phyloP scores from a whole-genome alignment of 2,888 invertebrate genomes.

The Archaeoteleia sp. region DNA sequence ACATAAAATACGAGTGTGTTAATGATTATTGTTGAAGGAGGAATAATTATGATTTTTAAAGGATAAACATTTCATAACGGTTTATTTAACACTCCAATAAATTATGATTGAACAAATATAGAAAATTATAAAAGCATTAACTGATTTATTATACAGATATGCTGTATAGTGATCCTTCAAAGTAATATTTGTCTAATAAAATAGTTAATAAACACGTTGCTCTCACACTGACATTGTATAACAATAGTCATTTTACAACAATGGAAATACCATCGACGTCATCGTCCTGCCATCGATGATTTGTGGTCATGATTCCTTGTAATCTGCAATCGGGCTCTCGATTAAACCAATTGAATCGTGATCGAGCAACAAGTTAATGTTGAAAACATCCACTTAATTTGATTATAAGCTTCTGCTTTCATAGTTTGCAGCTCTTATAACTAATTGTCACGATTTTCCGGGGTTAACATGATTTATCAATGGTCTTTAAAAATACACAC shows the following conservation, averaged over 20 bases:
- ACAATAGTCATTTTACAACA: slow-evolving; percentile 28
- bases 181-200: slow-evolving; percentile 20
- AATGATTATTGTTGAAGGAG: too few relatives aligned
- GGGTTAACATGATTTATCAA: slow-evolving; percentile 29
- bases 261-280: slow-evolving; percentile 52
- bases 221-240: slow-evolving; percentile 28
- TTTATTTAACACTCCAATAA: too few relatives aligned
- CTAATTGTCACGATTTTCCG: slow-evolving; percentile 31
- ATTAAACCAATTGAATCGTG: slow-evolving; percentile 50
- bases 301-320: slow-evolving; percentile 44
- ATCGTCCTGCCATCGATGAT: slow-evolving; percentile 33
- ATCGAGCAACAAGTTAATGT: slow-evolving; percentile 40
- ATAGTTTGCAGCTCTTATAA: slow-evolving; percentile 31
- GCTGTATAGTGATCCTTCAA: too few relatives aligned
- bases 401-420: slow-evolving; percentile 40
- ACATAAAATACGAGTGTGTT: too few relatives aligned
- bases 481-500: too few relatives aligned
- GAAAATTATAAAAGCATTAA: too few relatives aligned
- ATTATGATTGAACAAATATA: too few relatives aligned
- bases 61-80: too few relatives aligned
- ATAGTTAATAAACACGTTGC: slow-evolving; percentile 28
- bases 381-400: slow-evolving; percentile 47
- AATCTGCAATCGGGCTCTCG: slow-evolving; percentile 32
- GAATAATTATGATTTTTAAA: too few relatives aligned
- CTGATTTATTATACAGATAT: too few relatives aligned